A percentile compares a stretch with the other conserved stretches of the same genome.
Evolutionary conservation across 2,113 vertebrate species (phyloP).

Genomic region (Nansenia antarctica): DNA sequence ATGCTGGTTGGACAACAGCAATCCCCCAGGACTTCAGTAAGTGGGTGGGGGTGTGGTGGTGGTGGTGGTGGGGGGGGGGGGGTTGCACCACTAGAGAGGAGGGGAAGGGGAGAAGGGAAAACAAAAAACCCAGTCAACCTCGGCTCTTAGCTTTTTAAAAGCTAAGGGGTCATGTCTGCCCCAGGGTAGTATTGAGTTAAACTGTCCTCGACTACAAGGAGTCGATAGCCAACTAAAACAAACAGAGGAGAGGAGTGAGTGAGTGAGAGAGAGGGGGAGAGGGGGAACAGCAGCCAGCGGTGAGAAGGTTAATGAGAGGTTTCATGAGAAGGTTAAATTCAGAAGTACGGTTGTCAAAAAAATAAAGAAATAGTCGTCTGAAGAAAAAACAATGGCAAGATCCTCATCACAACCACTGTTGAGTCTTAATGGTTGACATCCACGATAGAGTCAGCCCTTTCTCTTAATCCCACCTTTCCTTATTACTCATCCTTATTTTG

Average conservation of each 20-base stretch:
- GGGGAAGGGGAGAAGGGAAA: constrained; percentile 38
- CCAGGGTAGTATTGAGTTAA: constrained; percentile 65
- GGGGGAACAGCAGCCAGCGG: constrained; percentile 33
- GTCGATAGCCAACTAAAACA: constrained; percentile 79
- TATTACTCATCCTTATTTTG: background rate
- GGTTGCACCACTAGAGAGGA: too few relatives aligned
- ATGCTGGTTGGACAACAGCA: constrained; percentile 69
- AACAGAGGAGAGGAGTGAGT: constrained; percentile 61
- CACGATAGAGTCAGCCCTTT: background rate
- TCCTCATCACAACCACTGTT: constrained; percentile 22
- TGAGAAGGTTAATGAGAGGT: too few relatives aligned
- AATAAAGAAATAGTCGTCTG: constrained; percentile 51
- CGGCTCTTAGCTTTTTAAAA: constrained; percentile 44
- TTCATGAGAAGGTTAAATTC: constrained; percentile 60
- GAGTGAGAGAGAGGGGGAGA: background rate
- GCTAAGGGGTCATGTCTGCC: constrained; percentile 72
- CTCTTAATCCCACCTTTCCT: background rate
- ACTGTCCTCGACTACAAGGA: constrained; percentile 67
- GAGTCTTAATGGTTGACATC: background rate
- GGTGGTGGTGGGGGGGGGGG: constrained; percentile 15
- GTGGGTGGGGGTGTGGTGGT: constrained; percentile 40
- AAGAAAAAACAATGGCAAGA: constrained; percentile 43
- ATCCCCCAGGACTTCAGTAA: constrained; percentile 49
- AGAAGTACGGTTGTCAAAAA: constrained; percentile 49
- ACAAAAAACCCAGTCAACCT: constrained; percentile 49